These are phyloP conservation scores for Drosophila suboccidentalis DNA, from an alignment of 2,888 invertebrate species.

Conservation along the genomic window DNA sequence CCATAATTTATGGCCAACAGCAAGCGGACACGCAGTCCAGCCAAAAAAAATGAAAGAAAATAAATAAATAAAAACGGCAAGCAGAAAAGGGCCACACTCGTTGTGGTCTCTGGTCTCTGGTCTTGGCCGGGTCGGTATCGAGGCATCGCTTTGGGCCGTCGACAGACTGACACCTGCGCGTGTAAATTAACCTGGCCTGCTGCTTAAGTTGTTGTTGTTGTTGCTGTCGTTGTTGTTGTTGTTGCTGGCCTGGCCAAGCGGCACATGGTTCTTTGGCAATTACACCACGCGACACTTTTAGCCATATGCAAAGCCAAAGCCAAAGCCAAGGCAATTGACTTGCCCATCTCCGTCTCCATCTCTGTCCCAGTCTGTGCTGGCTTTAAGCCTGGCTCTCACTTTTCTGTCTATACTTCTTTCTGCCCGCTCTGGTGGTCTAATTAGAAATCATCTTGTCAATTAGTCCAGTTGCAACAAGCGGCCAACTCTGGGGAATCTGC, in stretches of 20 bases:
- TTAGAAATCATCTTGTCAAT: constrained; percentile 85
- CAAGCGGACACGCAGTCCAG: constrained; percentile 73
- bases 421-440: constrained; percentile 81
- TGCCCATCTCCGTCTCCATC: neutral
- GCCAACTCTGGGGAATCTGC: constrained; percentile 31
- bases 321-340: neutral
- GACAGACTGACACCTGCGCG: constrained; percentile 71
- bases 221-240: neutral
- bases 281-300: constrained; percentile 55
- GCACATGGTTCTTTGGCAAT: constrained; percentile 30
- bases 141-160: constrained; percentile 30
- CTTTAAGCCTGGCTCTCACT: neutral
- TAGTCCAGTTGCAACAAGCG: constrained; percentile 62
- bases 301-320: constrained; percentile 51
- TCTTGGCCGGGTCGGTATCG: constrained; percentile 7
- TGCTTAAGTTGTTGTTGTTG: neutral
- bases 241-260: constrained; percentile 16
- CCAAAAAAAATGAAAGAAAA: constrained; percentile 7
- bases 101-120: constrained; percentile 18
- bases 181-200: constrained; percentile 63
- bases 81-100: constrained; percentile 67
- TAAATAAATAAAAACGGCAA: neutral
- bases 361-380: neutral
- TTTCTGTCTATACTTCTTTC: neutral
- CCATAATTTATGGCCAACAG: constrained; percentile 77